Base-by-base conservation (phyloP, 2,888 invertebrate species). In the Conus canariensis region DNA sequence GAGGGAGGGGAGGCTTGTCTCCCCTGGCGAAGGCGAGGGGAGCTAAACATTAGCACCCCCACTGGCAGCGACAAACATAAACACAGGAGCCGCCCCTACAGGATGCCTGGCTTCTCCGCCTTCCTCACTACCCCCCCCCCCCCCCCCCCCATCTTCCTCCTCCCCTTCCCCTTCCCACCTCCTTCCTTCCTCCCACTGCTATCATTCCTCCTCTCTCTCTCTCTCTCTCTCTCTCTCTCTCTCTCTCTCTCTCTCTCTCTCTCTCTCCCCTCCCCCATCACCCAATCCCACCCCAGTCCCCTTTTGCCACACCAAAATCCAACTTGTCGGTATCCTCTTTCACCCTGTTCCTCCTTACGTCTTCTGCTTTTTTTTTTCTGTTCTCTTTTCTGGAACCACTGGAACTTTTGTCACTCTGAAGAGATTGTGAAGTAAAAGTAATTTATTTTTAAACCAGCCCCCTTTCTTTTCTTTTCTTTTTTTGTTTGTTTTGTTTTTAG, bases 11-110 rank as follows among this genome's bases (percentile, higher is more conserved):
- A 1, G 64, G 85, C 58, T 89, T 59, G 89, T 89, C 89, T 64
- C 19, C 89, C 30, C 16, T 45, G 89, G 60, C 89, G 45, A 30
- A 30, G 85, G 56, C 45, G 22, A 83, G 45, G 89, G 82, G 59
- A 85, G 85, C 85, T 85, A 89, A 89, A 89, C 89, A 89, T 89
- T 85, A 85, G 85, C 89, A 25, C 83, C 64, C 64, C 89, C 59
- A 85, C 60, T 89, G 89, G 64, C 89, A 85, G 89, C 89, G 85
- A 70, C 89, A 74, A 83, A 74, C 89, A 74, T 89, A 89, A 89
- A 89, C 89, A 89, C 74, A n/a, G 64, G n/a, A 70, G 19, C 19
- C 70, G 70, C 16, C 19, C 7, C 70, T 22, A 19, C 19, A 19
- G 22, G 22, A 19, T 58, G 82, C 9, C 30, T 30, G 6, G 30